phyloP scores from a whole-genome alignment of 2,888 invertebrate species.

The Agrilus mali region DNA sequence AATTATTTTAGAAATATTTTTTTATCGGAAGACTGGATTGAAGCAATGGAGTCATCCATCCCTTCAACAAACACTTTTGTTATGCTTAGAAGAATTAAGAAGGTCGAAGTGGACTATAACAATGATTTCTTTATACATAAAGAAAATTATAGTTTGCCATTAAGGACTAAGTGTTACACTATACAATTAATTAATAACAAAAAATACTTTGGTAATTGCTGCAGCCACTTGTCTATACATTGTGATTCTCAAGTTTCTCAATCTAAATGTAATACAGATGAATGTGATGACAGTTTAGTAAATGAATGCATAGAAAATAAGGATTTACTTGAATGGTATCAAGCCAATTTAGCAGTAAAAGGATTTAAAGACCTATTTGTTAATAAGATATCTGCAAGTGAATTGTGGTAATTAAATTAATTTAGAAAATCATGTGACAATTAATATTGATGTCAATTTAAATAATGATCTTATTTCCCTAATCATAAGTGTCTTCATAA shows the following conservation, averaged over 20 bases:
- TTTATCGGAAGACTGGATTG: slow-evolving; percentile 35
- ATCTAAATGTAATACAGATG: slow-evolving; percentile 2
- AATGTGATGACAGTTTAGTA: slow-evolving; percentile 2
- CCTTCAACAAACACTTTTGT: slow-evolving; percentile 39
- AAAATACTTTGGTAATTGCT: slow-evolving; percentile 19
- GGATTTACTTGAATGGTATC: slow-evolving; percentile 35
- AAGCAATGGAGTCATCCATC: slow-evolving; percentile 33
- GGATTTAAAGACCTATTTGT: slow-evolving; percentile 46
- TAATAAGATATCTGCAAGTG: slow-evolving; percentile 41
- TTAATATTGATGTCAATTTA: too few relatives aligned
- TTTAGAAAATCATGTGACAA: too few relatives aligned
- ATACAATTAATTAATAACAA: slow-evolving; percentile 21
- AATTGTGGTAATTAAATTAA: slow-evolving; percentile 32
- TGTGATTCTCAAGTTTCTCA: slow-evolving; percentile 14
- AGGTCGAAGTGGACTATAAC: slow-evolving; percentile 34
- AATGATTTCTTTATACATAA: slow-evolving; percentile 34
- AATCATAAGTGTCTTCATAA: too few relatives aligned
- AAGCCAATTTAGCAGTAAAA: slow-evolving; percentile 41
- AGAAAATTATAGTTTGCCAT: slow-evolving; percentile 19
- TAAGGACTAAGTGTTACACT: slow-evolving; percentile 20
- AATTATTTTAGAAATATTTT: slow-evolving; percentile 34
- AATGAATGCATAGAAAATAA: slow-evolving; percentile 8
- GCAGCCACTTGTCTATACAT: slow-evolving; percentile 24
- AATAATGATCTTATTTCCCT: too few relatives aligned
- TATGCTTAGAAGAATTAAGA: slow-evolving; percentile 33